Percentiles rank a stretch among this genome's conserved stretches.
phyloP scores from a whole-genome alignment of 2,113 vertebrate genomes.

The Charina bottae region DNA sequence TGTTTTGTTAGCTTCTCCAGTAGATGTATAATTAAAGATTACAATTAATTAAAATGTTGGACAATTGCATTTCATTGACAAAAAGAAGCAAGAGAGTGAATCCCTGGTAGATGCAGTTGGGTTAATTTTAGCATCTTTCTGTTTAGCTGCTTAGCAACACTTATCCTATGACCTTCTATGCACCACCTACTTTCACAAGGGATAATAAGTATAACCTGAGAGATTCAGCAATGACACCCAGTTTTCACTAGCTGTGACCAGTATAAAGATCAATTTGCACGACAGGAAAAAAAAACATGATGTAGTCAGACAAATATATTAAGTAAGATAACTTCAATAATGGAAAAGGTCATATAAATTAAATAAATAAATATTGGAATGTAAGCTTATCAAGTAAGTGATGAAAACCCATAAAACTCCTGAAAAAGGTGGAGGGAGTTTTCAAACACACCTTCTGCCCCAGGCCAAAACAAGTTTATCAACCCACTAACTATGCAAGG shows the following conservation, averaged over 20 bases:
- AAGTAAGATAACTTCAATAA: slow-evolving; percentile 38
- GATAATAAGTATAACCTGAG: slow-evolving; percentile 81
- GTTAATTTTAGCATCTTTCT: slow-evolving; percentile 88
- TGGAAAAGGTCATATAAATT: too few relatives aligned
- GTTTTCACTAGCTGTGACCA: slow-evolving; percentile 59
- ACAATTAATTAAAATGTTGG: slow-evolving; percentile 17
- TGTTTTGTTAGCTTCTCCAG: slow-evolving; percentile 6
- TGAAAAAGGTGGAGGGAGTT: not conserved
- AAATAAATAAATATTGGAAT: not conserved
- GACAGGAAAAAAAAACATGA: slow-evolving; percentile 9
- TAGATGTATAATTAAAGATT: slow-evolving; percentile 1
- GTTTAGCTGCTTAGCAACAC: slow-evolving; percentile 87
- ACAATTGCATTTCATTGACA: slow-evolving; percentile 34
- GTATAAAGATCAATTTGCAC: slow-evolving; percentile 10
- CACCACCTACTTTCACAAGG: slow-evolving; percentile 83
- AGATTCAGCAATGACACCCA: slow-evolving; percentile 66
- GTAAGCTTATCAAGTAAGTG: slow-evolving; percentile 21
- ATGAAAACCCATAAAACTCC: slow-evolving; percentile 52
- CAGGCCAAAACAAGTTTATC: not conserved
- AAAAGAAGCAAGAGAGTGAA: slow-evolving; percentile 56
- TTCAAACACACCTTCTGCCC: not conserved
- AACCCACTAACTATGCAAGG: not conserved
- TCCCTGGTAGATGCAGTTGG: slow-evolving; percentile 71
- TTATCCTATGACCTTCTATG: slow-evolving; percentile 86
- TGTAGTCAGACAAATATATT: not conserved